Evolutionary conservation across 2,888 invertebrate species (phyloP).

Genomic region (Caenorhabditis zanzibari): DNA sequence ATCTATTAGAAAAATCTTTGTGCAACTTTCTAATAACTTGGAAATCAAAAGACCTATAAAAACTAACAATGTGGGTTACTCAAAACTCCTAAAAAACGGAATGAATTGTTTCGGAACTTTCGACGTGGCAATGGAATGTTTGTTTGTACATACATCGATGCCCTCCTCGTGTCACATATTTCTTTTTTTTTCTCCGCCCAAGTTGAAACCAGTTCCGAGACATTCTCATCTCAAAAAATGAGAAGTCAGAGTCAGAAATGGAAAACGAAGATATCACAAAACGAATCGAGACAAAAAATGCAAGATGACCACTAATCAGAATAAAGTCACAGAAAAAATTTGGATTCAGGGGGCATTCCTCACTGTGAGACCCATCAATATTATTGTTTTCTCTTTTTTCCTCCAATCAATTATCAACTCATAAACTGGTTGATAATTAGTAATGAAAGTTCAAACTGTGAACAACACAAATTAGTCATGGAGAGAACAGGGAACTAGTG

Average conservation of each 20-base stretch:
- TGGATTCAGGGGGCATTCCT: background rate
- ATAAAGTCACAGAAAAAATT: conserved; percentile 9
- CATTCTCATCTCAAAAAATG: conserved; percentile 29
- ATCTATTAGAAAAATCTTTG: background rate
- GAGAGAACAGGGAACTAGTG: conserved; percentile 8
- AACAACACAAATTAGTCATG: conserved; percentile 19
- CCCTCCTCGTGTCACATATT: conserved; percentile 24
- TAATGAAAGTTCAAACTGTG: conserved; percentile 33
- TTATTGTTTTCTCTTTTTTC: background rate
- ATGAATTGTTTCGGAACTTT: conserved; percentile 35
- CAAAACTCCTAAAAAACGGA: conserved; percentile 24
- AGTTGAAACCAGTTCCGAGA: conserved; percentile 42
- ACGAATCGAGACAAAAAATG: background rate
- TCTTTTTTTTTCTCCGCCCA: conserved; percentile 19
- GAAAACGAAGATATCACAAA: conserved; percentile 16
- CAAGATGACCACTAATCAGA: too few species aligned
- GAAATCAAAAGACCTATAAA: conserved; percentile 33
- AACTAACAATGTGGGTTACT: conserved; percentile 18
- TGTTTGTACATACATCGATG: conserved; percentile 35
- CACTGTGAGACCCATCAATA: background rate
- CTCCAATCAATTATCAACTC: conserved; percentile 21
- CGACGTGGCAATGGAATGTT: conserved; percentile 42
- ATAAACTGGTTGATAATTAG: conserved; percentile 37
- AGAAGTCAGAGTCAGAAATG: conserved; percentile 20
- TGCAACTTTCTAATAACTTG: background rate